A percentile compares a stretch with the other conserved stretches of the same genome.
Conservation (phyloP, 2,888 invertebrate genomes). For the Stenodema calcarata region DNA sequence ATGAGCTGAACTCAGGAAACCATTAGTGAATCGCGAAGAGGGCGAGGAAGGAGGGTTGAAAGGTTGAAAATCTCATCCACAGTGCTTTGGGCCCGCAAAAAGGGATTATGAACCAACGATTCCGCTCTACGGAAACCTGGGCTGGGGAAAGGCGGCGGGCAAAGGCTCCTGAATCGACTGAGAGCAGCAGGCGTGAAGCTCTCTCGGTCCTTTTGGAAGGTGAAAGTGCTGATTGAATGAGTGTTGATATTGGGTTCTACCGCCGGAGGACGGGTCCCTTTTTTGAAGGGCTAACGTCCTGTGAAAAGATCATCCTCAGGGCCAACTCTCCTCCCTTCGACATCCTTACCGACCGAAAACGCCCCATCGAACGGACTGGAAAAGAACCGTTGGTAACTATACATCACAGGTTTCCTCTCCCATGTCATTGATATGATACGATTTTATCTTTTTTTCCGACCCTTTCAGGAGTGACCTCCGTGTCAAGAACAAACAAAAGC, state of each 20-base stretch:
- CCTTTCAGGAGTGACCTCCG: not conserved
- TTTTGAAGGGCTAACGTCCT: not conserved
- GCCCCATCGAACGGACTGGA: not conserved
- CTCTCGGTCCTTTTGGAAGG: not conserved
- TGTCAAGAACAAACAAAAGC: too few species aligned
- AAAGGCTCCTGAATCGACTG: not conserved
- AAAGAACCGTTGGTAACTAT: not conserved
- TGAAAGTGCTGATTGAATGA: constrained; percentile 2
- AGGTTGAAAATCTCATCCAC: not conserved
- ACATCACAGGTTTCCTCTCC: not conserved
- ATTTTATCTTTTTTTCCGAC: not conserved
- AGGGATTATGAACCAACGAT: constrained; percentile 2
- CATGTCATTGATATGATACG: not conserved
- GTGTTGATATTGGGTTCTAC: not conserved
- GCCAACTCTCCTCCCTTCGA: not conserved
- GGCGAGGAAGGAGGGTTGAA: not conserved
- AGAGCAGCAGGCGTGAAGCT: not conserved
- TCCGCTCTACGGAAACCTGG: not conserved
- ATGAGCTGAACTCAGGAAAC: not conserved
- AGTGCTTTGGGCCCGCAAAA: not conserved
- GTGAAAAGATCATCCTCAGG: not conserved
- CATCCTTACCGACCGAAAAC: not conserved
- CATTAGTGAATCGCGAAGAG: not conserved
- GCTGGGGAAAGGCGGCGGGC: not conserved
- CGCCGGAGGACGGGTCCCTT: not conserved